Base-by-base conservation (phyloP, 2,888 invertebrate species). In the Campoletis raptor region DNA sequence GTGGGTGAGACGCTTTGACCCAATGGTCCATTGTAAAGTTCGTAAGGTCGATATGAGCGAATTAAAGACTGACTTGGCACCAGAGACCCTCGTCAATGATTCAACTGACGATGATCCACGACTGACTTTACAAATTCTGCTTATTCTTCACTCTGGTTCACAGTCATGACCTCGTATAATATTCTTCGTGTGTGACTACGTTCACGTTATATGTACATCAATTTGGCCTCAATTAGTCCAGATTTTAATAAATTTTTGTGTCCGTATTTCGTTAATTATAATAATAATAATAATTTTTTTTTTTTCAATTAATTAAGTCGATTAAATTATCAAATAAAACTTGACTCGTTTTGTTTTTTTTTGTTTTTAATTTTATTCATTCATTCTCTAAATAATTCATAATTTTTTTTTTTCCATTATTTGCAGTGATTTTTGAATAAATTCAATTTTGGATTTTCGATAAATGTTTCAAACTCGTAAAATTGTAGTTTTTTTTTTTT, bases 121-220 rank as follows among this genome's bases (percentile, higher is more conserved):
- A 30, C 54, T 36, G 36, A 24, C 61, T 42, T 79, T 37, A 66
- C 66, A 57, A 82, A 69, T 67, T 21, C 24, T 54, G 30, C 36
- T 77, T 18, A 73, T 64, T 66, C 67, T 74, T 45, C 57, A 30
- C 42, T 54, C 52, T 61, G 67, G 78, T 40, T 74, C 73, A 73
- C 77, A 78, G 61, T 73, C 83, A 86, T 73, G 81, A 83, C 86
- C 86, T 86, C 83, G 86, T 81, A 61, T 81, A 83, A 72, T 61
- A n/a, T 24, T 52, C 40, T 66, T 77, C 67, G 15, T 48, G 15
- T 48, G 48, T 64, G 52, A 61, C 37, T 42, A 54, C 18, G 18
- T 70, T 10, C 48, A 21, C 70, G 36, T 18, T 52, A 18, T 40
- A 66, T 30, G 9, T 36, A 57, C 10, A 66, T 66, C 52, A 18